Evolutionary conservation across 2,113 vertebrate genomes (phyloP).

Genomic region (Grammomys surdaster): DNA sequence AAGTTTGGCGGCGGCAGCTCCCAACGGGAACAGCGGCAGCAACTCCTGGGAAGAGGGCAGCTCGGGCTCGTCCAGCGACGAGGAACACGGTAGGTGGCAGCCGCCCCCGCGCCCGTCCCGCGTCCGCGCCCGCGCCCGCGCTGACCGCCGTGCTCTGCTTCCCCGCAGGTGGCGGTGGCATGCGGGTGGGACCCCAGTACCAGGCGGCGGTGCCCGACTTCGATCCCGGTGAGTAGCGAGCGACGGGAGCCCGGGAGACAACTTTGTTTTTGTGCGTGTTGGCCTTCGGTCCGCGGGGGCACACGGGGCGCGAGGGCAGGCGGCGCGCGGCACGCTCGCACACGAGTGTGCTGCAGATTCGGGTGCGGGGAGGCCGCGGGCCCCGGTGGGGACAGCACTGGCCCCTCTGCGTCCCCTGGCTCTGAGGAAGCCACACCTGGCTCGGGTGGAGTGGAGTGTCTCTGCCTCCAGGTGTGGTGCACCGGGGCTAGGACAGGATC

Average conservation of each 20-base stretch:
- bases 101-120: slow-evolving; percentile 16
- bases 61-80: slow-evolving; percentile 95
- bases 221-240: slow-evolving; percentile 91
- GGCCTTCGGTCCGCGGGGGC: slow-evolving; percentile 73
- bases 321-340: background rate
- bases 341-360: slow-evolving; percentile 67
- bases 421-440: background rate
- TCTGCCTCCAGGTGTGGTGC: slow-evolving; percentile 10
- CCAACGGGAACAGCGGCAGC: slow-evolving; percentile 91
- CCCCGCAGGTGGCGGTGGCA: slow-evolving; percentile 92
- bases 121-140: slow-evolving; percentile 11
- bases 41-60: slow-evolving; percentile 96
- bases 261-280: slow-evolving; percentile 71
- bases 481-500: background rate
- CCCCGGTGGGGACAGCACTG: background rate
- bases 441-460: background rate
- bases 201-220: slow-evolving; percentile 95
- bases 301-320: slow-evolving; percentile 54
- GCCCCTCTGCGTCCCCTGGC: background rate
- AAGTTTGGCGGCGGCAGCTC: slow-evolving; percentile 89
- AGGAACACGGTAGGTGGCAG: slow-evolving; percentile 93
- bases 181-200: slow-evolving; percentile 95
- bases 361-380: background rate
- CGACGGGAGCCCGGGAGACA: slow-evolving; percentile 58
- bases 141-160: slow-evolving; percentile 67